phyloP scores from a whole-genome alignment of 2,797 vertebrate species.

The Chelonia mydas region DNA sequence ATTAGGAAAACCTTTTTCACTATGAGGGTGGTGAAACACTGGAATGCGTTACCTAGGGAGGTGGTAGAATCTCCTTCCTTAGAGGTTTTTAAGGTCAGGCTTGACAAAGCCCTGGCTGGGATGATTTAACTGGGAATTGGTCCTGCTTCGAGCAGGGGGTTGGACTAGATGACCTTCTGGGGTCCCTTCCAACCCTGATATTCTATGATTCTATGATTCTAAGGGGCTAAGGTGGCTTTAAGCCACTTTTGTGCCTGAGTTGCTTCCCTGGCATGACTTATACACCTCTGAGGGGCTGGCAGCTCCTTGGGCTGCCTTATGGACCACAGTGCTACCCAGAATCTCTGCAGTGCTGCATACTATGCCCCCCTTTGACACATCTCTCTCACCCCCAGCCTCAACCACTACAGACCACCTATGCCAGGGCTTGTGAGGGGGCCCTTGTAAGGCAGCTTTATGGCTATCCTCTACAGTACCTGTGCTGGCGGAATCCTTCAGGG shows the following conservation, averaged over 20 bases:
- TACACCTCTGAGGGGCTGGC: not conserved
- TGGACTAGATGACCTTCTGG: too few species aligned
- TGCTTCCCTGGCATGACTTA: not conserved
- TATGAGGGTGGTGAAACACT: too few species aligned
- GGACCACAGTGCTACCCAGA: not conserved
- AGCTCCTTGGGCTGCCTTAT: not conserved
- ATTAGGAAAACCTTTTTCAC: too few species aligned
- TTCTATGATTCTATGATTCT: too few species aligned
- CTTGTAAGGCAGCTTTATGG: not conserved
- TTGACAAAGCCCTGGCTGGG: too few species aligned
- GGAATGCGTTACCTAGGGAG: too few species aligned
- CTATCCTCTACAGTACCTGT: not conserved
- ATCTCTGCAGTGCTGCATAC: not conserved
- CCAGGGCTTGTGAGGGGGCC: not conserved
- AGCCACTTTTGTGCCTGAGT: not conserved
- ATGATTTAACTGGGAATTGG: too few species aligned
- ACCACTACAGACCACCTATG: not conserved
- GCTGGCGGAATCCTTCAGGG: not conserved
- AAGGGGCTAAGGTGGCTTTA: not conserved
- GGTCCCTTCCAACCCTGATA: too few species aligned
- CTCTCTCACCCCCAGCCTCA: not conserved
- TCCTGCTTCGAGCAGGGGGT: too few species aligned
- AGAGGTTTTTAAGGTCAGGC: too few species aligned
- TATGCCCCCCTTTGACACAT: not conserved
- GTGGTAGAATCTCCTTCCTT: too few species aligned